Base-by-base conservation (phyloP, 2,113 vertebrate genomes). In the Saguinus midas region DNA sequence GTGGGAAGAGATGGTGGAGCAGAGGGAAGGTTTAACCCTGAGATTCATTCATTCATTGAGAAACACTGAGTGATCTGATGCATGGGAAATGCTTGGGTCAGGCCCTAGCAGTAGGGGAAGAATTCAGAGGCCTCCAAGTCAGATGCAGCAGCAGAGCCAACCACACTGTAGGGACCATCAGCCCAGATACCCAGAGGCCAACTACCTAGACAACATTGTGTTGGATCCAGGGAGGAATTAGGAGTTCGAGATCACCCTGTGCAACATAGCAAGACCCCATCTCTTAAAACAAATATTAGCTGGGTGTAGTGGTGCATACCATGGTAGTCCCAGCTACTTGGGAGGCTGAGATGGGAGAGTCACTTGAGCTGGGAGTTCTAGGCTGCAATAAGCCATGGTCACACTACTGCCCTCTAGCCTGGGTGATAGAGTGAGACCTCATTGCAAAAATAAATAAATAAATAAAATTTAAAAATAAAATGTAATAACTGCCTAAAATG, bases 31-130 rank as follows among this genome's bases (percentile, higher is more conserved):
- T 25, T 73, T 83, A 86, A 75, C 52, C 52, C 20, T 20, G 52
- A 97, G 57, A 87, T 86, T 87, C 37, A 85, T 76, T 84, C 58
- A 78, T 81, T 75, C 50, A 50, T 40, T 87, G 45, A 79, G 80
- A 93, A 92, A 50, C 4, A 17, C 13, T 5, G 16, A 95, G 17
- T 92, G 55, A 72, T 72, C 66, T 10, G 25, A 45, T 61, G 48
- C 23, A 14, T 83, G 55, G 84, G 76, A 85, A 29, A 48, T 90
- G 20, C 88, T 40, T 81, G n/a, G 29, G 72, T 76, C 61, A 72
- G 55, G 50, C 48, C 61, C 0, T 32, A n/a, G n/a, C 5, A 35
- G 3, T 72, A 0, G 8, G 68, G 5, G 57, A 32, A 27, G 25
- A 75, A 48, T 3, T 0, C 80, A 90, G 64, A 80, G 29, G 66